Evolutionary conservation across 2,797 vertebrate genomes (phyloP), one percentile per base, ranked within the genome.

Genomic region (Mionectes olivaceus): DNA sequence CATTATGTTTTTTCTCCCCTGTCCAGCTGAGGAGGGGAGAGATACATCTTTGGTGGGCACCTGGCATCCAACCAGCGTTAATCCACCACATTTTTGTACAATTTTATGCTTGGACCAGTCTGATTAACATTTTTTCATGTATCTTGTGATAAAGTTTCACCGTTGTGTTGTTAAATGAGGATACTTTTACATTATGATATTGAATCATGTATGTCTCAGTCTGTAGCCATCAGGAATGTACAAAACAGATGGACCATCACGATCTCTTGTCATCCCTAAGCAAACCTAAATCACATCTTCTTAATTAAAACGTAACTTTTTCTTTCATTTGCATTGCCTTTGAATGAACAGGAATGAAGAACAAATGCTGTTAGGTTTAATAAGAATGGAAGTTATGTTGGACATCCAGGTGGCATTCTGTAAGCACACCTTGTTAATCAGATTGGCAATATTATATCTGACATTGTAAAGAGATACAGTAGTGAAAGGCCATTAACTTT

Each of bases 371-470:
- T 57, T 47, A 37, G 9, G 22, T 83, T 88, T 90, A 95, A 43
- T 78, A 94, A 82, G 68, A 39, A 60, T 67, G 28, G 73, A 91
- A 77, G 39, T 73, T 86, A 12, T 23, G 79, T 28, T 86, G 56
- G 65, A 63, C 56, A 87, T 91, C 27, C 75, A 82, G 82, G 13
- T 43, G 27, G 41, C 83, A 53, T 82, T 52, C 44, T 83, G 78
- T 83, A 94, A 90, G 32, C 47, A 64, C 47, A 65, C 13, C 5
- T 89, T 86, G 64, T 94, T 96, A 85, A 76, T 90, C n/a, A 95
- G 15, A 85, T 76, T 79, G 35, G 57, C 22, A 86, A 21, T 61
- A 41, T 52, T 81, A 5, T 52, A 59, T 86, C 56, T 96, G 73
- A 91, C 39, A 49, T 56, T 78, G 44, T 75, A 70, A 94, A 92